Conservation (phyloP, 2,888 invertebrate species). For the Drosophila rellima region DNA sequence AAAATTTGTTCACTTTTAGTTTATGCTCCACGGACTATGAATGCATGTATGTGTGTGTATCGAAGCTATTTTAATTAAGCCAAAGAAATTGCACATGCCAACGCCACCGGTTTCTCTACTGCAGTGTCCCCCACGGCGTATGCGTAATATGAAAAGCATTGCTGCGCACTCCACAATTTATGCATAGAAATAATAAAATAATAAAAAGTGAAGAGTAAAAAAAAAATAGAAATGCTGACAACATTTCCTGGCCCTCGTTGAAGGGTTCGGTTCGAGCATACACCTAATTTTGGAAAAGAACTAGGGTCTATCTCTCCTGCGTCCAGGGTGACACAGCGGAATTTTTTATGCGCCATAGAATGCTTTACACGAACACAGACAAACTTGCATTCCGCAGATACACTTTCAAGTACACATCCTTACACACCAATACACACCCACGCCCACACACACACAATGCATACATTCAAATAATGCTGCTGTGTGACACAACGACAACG, state of each 20-base stretch:
- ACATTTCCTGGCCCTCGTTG: constrained; percentile 19
- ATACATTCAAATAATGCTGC: constrained; percentile 14
- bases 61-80: constrained; percentile 60
- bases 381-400: constrained; percentile 38
- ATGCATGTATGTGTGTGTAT: constrained; percentile 14
- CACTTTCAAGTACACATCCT: constrained; percentile 6
- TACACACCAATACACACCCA: no score
- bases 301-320: constrained; percentile 1
- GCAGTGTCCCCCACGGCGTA: constrained; percentile 44
- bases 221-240: constrained; percentile 45
- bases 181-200: constrained; percentile 44
- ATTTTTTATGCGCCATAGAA: constrained; percentile 39
- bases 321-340: constrained; percentile 32
- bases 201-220: constrained; percentile 10
- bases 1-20: constrained; percentile 50
- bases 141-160: constrained; percentile 39
- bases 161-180: constrained; percentile 12
- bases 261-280: constrained; percentile 19
- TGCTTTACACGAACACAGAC: constrained; percentile 27
- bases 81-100: constrained; percentile 45
- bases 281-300: constrained; percentile 29
- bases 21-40: constrained; percentile 16
- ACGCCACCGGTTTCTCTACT: background rate
- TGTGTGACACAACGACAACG: constrained; percentile 39
- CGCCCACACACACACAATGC: no score